Percentiles rank a stretch among this genome's conserved stretches.
Evolutionary conservation across 2,113 vertebrate species (phyloP).

Genomic region (Rhadina sibilatrix): DNA sequence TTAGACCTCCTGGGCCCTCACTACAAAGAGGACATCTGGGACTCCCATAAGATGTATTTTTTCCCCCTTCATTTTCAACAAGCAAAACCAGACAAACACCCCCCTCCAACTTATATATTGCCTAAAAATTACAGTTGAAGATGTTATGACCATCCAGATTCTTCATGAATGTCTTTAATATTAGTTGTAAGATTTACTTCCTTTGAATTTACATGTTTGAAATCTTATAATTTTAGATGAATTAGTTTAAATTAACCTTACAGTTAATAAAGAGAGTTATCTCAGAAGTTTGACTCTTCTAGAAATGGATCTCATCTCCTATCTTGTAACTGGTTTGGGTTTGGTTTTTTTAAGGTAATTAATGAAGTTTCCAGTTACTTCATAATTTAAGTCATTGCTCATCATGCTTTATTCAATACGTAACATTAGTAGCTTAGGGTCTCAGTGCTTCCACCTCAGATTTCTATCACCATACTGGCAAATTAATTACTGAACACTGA

Average conservation of each 20-base stretch:
- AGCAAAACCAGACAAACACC: rapidly evolving
- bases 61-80: not conserved
- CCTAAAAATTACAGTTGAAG: not conserved
- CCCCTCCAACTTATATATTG: not conserved
- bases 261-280: not conserved
- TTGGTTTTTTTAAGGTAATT: not conserved
- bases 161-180: not conserved
- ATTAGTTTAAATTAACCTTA: not conserved
- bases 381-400: not conserved
- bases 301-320: not conserved
- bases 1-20: not conserved
- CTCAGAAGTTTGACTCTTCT: not conserved
- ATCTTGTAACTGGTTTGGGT: not conserved
- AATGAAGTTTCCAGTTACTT: not conserved
- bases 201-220: not conserved
- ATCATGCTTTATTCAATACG: not conserved
- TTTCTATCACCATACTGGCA: not conserved
- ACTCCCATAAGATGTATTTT: not conserved
- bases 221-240: not conserved
- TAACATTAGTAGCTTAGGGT: not conserved
- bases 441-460: not conserved
- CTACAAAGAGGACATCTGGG: not conserved
- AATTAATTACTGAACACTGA: not conserved
- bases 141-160: not conserved
- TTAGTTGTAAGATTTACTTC: not conserved